These are phyloP conservation scores for Alloplasta piceator DNA, from an alignment of 2,888 invertebrate genomes.

Conservation along the genomic window DNA sequence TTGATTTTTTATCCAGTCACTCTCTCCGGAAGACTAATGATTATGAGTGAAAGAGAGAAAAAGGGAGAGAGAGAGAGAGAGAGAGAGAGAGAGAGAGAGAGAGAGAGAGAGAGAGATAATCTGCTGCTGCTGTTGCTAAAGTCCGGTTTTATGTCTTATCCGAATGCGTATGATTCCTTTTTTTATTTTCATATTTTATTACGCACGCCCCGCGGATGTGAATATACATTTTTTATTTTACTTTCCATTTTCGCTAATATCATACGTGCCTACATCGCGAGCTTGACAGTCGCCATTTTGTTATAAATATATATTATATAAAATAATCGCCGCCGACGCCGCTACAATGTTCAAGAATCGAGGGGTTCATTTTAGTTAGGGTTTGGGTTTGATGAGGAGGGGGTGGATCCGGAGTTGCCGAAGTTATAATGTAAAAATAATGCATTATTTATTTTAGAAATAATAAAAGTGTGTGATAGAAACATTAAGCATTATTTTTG, in stretches of 20 bases:
- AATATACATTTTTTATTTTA: slow-evolving; percentile 53
- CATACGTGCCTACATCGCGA: slow-evolving; percentile 31
- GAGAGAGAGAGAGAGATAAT: slow-evolving; percentile 61
- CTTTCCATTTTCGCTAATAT: slow-evolving; percentile 59
- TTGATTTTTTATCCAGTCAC: slow-evolving; percentile 59
- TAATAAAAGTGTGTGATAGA: no score
- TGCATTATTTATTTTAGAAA: no score
- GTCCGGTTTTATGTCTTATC: slow-evolving; percentile 53
- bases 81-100: no score
- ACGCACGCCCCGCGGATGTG: slow-evolving; percentile 38
- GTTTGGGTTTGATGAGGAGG: no score
- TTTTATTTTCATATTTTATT: slow-evolving; percentile 35
- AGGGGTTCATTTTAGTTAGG: no score
- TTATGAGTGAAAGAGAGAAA: slow-evolving; percentile 71
- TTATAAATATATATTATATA: no score
- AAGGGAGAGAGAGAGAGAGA: slow-evolving; percentile 62
- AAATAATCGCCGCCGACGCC: no score
- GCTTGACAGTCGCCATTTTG: slow-evolving; percentile 48
- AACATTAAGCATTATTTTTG: no score
- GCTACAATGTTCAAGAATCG: no score
- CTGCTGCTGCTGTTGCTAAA: slow-evolving; percentile 54
- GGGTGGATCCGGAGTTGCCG: no score
- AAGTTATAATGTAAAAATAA: no score
- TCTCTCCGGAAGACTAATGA: slow-evolving; percentile 76
- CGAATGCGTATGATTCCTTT: slow-evolving; percentile 28